Base-by-base conservation (phyloP, 2,113 vertebrate genomes). In the Oncorhynchus gorbuscha region DNA sequence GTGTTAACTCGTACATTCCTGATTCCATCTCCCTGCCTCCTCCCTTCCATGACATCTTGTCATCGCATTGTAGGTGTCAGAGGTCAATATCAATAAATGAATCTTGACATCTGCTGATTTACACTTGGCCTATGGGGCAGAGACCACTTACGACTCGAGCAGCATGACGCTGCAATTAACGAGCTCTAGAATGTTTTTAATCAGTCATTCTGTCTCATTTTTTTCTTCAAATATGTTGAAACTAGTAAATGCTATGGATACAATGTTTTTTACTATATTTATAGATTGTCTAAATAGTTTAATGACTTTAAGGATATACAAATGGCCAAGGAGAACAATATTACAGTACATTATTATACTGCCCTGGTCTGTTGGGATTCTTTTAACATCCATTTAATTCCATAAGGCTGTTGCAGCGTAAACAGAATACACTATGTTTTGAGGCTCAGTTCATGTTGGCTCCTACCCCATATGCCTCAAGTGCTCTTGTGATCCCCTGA, bases 401-500 rank as follows among this genome's bases (percentile, higher is more conserved):
- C 48, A 77, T 32, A 7, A 8, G 39, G 32, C 73, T 55, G 39
- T 45, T 55, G 69, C 61, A 70, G 79, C 79, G 6, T 62, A 9
- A 62, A 58, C 72, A 72, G 73, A 32, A 81, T 79, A 59, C 72
- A 12, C 69, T 65, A 5, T 45, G 9, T 45, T 70, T 9, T 45
- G 39, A 45, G 39, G 39, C 39, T 11, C 39, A 45, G 69, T 90
- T 79, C 81, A 79, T 79, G 59, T 45, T 66, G 71, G 55, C 81
- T 70, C 69, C 62, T 11, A 58, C 78, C 71, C 59, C 72, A 77
- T 9, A 68, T 79, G 79, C 81, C 79, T 87, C 78, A 81, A 84
- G 79, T 83, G 80, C 79, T 88, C 79, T 83, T 77, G 71, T 84
- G 85, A 73, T 76, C 83, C 76, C 78, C 39, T 11, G 2, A 9